Conservation (phyloP, 2,888 invertebrate species). For the Podotricha telesiphe region DNA sequence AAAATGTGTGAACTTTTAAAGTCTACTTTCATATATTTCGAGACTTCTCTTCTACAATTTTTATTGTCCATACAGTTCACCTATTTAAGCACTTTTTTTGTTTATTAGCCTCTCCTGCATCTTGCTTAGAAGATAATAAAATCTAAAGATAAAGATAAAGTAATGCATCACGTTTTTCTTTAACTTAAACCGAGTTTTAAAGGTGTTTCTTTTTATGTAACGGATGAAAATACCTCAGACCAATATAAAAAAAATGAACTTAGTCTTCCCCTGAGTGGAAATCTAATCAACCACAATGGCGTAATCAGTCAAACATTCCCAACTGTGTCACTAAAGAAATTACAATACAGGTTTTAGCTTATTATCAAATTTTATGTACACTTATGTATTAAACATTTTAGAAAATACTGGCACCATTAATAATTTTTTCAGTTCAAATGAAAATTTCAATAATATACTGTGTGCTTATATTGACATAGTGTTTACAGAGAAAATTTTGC, state of each 20-base stretch:
- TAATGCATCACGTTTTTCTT: not conserved
- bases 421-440: not conserved
- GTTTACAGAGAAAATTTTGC: too few species aligned
- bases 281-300: not conserved
- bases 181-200: not conserved
- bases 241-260: not conserved
- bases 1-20: too few species aligned
- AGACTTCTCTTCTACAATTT: too few species aligned
- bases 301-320: not conserved
- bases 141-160: too few species aligned
- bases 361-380: too few species aligned
- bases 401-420: too few species aligned
- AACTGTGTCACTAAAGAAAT: not conserved
- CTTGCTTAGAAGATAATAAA: not conserved
- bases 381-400: too few species aligned
- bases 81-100: not conserved
- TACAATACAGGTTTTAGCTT: not conserved
- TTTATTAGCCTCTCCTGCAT: not conserved
- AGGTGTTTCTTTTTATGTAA: not conserved
- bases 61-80: too few species aligned
- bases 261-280: not conserved
- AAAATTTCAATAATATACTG: not conserved
- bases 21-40: too few species aligned
- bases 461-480: too few species aligned
- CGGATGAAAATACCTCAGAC: not conserved